Evolutionary conservation across 2,113 vertebrate species (phyloP).

Genomic region (Ardeotis arabs): DNA sequence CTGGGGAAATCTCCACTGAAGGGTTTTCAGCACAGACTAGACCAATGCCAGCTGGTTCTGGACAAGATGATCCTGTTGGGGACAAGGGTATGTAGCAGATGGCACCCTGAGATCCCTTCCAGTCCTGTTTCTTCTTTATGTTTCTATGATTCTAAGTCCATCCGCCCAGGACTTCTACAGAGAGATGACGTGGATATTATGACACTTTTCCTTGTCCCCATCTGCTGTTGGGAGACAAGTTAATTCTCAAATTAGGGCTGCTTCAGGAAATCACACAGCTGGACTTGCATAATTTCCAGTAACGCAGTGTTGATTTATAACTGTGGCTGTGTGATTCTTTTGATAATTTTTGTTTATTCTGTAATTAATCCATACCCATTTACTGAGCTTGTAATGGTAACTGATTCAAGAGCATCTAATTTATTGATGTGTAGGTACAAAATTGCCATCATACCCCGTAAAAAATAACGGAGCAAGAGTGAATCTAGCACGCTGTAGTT

Average conservation of each 20-base stretch:
- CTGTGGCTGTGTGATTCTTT: background rate
- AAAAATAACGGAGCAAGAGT: background rate
- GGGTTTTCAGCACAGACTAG: background rate
- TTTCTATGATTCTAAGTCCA: constrained; percentile 53
- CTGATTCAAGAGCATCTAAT: background rate
- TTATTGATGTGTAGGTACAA: background rate
- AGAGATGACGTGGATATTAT: background rate
- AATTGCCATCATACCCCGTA: background rate
- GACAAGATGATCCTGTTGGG: background rate
- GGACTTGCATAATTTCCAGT: background rate
- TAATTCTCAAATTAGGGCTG: background rate
- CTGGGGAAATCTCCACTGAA: background rate
- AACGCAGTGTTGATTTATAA: background rate
- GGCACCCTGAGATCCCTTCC: constrained; percentile 24
- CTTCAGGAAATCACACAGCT: background rate
- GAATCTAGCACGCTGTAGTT: background rate
- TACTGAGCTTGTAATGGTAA: background rate
- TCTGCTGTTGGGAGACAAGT: background rate
- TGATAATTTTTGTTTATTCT: background rate
- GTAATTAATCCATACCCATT: background rate
- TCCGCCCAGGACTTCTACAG: background rate
- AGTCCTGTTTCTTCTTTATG: background rate
- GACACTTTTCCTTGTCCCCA: background rate
- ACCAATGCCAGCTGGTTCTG: background rate
- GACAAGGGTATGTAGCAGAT: background rate